Percentiles rank a stretch among this genome's conserved stretches.
Evolutionary conservation across 2,888 invertebrate species (phyloP).

Genomic region (Temnothorax unifasciatus): DNA sequence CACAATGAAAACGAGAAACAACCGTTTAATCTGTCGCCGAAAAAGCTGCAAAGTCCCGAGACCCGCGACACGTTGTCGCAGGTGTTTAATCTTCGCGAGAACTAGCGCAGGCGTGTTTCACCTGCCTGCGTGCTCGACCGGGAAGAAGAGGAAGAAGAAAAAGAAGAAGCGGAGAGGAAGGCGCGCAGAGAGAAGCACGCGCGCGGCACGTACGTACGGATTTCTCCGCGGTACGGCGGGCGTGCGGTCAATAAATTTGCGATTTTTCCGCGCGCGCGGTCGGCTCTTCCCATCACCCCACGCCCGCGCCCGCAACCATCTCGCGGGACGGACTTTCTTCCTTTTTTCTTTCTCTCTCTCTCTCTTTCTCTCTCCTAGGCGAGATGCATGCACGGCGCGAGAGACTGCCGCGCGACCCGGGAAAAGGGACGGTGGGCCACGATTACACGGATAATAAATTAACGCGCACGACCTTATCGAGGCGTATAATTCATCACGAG

Average conservation of each 20-base stretch:
- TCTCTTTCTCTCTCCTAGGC: conserved; percentile 21
- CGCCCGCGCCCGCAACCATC: conserved; percentile 49
- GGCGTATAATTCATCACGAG: conserved; percentile 84
- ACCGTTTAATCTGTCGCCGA: background rate
- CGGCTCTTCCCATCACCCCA: conserved; percentile 43
- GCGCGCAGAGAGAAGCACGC: conserved; percentile 56
- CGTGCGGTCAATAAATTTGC: conserved; percentile 74
- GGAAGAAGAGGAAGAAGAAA: background rate
- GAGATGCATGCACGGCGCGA: conserved; percentile 16
- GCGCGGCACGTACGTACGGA: conserved; percentile 59
- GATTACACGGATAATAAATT: conserved; percentile 85
- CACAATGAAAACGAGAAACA: background rate
- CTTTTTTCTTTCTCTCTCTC: conserved; percentile 22
- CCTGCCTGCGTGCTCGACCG: conserved; percentile 62
- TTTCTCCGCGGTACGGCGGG: conserved; percentile 46
- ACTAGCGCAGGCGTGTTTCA: conserved; percentile 71
- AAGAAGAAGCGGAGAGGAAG: background rate
- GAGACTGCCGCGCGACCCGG: conserved; percentile 40
- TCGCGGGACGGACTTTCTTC: conserved; percentile 42
- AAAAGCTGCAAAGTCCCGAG: background rate
- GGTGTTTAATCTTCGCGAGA: conserved; percentile 74
- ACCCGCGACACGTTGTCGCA: conserved; percentile 70
- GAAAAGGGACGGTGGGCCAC: conserved; percentile 67
- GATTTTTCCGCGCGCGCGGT: conserved; percentile 70
- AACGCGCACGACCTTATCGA: conserved; percentile 84